Percentiles rank a stretch among this genome's conserved stretches.
phyloP scores from a whole-genome alignment of 35 echinoderm and acorn worm genomes.

The Apostichopus parvimensis region DNA sequence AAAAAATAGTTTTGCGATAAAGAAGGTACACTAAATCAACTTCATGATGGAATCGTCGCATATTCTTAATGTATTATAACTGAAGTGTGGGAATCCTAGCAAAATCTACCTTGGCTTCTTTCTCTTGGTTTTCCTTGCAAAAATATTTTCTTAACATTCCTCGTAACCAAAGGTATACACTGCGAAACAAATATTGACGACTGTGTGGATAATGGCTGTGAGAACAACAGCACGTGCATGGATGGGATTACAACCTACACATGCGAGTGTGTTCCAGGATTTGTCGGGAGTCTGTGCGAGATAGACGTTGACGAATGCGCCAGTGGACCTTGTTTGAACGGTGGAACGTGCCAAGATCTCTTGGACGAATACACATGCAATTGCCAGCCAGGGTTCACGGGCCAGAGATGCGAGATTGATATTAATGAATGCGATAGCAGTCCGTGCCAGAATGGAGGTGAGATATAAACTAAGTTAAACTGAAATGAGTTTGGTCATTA shows the following conservation, averaged over 20 bases:
- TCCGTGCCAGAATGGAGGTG: constrained; percentile 72
- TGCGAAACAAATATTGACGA: constrained; percentile 64
- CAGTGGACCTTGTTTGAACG: constrained; percentile 56
- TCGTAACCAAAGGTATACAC: constrained; percentile 40
- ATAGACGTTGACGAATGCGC: constrained; percentile 51
- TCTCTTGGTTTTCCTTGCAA: too few species aligned
- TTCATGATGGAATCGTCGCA: too few species aligned
- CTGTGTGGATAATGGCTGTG: constrained; percentile 32
- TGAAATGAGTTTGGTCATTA: too few species aligned
- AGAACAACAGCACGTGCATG: constrained; percentile 54
- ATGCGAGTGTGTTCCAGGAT: constrained; percentile 39
- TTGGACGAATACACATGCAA: constrained; percentile 42
- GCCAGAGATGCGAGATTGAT: constrained; percentile 57
- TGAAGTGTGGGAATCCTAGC: too few species aligned
- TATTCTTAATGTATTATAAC: too few species aligned
- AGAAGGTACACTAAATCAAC: too few species aligned
- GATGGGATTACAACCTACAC: constrained; percentile 56
- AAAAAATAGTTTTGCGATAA: too few species aligned
- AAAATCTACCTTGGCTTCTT: too few species aligned
- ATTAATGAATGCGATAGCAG: constrained; percentile 68
- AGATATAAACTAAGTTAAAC: background rate
- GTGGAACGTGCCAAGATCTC: constrained; percentile 45
- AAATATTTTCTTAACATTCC: background rate
- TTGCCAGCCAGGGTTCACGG: constrained; percentile 58
- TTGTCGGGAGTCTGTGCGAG: constrained; percentile 36